Conservation (phyloP, 2,888 invertebrate species). For the Laothoe populi region DNA sequence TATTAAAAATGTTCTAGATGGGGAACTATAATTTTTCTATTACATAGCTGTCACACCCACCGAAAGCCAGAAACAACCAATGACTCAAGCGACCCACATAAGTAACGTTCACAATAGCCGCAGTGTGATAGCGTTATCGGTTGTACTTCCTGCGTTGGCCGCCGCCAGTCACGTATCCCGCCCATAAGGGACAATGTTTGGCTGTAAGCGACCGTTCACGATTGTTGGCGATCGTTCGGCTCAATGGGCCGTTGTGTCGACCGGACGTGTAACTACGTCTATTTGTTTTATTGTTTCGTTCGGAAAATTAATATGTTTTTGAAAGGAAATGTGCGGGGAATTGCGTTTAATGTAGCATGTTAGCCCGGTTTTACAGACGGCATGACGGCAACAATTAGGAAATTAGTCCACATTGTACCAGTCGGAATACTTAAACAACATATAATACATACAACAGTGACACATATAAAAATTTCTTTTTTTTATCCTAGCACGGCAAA, state of each 20-base stretch:
- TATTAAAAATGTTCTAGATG: too few species aligned
- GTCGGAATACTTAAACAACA: too few species aligned
- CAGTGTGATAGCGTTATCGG: slow-evolving; percentile 58
- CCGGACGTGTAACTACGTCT: slow-evolving; percentile 51
- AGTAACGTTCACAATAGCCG: slow-evolving; percentile 34
- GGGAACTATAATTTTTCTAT: background rate
- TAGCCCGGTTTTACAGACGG: too few species aligned
- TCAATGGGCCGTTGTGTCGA: slow-evolving; percentile 53
- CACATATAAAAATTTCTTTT: too few species aligned
- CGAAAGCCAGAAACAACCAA: background rate
- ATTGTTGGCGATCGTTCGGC: slow-evolving; percentile 40
- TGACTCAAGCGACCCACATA: slow-evolving; percentile 36
- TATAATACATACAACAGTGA: too few species aligned
- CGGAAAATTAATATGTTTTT: slow-evolving; percentile 27
- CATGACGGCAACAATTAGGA: too few species aligned
- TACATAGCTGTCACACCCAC: background rate
- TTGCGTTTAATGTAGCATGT: background rate
- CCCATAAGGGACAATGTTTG: slow-evolving; percentile 53
- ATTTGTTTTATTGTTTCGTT: slow-evolving; percentile 52
- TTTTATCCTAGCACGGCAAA: too few species aligned
- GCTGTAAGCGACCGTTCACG: slow-evolving; percentile 41
- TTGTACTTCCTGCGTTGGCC: slow-evolving; percentile 52
- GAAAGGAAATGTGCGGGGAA: slow-evolving; percentile 7
- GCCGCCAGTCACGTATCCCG: slow-evolving; percentile 56
- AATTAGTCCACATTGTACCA: too few species aligned